Conservation (phyloP, 2,797 vertebrate species). For the Ibycter americanus region DNA sequence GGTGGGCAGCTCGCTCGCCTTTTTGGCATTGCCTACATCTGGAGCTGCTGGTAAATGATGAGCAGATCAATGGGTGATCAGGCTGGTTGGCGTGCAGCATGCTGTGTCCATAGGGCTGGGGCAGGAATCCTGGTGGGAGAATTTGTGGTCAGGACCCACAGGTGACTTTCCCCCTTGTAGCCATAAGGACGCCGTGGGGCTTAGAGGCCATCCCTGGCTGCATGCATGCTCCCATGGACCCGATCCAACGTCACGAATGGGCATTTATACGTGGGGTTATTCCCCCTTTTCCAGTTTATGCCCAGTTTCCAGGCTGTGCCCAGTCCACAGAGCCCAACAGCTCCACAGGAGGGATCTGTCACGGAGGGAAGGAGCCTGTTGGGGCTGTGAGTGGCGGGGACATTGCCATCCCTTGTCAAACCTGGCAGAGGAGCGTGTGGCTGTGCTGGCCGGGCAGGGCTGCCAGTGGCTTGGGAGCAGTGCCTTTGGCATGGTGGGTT, state of each 20-base stretch:
- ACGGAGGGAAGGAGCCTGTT: accelerated
- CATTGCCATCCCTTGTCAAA: accelerated
- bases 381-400: accelerated
- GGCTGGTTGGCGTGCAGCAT: accelerated
- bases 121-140: accelerated
- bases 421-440: accelerated
- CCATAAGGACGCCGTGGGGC: accelerated
- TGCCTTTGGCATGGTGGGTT: accelerated
- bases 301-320: background rate
- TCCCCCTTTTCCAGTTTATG: background rate
- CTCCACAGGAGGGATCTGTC: background rate
- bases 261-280: background rate
- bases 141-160: accelerated
- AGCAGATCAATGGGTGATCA: accelerated
- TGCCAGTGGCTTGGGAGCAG: background rate
- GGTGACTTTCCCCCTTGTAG: background rate
- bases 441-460: accelerated
- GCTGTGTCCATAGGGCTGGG: accelerated
- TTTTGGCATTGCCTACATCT: background rate
- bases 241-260: accelerated
- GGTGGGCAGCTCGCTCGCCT: background rate
- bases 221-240: accelerated
- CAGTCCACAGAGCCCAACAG: accelerated
- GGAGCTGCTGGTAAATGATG: background rate
- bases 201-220: background rate